Evolutionary conservation across 1,140 invertebrate species (phyloP), one percentile per base, ranked within the genome.

Genomic region (Prorops nasuta): DNA sequence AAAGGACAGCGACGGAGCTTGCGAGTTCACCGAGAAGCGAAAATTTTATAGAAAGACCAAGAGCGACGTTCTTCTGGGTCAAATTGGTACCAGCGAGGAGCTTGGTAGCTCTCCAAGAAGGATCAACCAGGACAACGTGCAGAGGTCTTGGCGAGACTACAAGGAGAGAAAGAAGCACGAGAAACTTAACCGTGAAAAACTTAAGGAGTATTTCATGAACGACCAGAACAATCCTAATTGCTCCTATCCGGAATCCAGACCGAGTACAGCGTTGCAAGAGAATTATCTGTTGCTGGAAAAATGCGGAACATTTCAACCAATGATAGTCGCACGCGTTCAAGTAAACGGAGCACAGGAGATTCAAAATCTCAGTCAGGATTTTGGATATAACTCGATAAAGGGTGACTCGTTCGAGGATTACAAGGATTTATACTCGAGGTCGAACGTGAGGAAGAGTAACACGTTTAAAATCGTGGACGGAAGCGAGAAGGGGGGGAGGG

Each of bases 391-490:
- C 36, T 66, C 66, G 3, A 72, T 71, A 6, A 56, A 53, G 0
- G 72, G 67, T 16, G 54, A 38, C 2, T 22, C 44, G 3, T 44
- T 51, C 22, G 57, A 58, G 10, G 48, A 63, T 24, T 60, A 58
- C 16, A 57, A 46, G 6, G 61, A 64, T 0, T 21, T 64, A 9
- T 62, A 50, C 12, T 28, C 41, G 2, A 62, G 62, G 15, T 67
- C 71, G 2, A 71, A 66, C 17, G 70, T 76, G 8, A 76, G 74
- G 49, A 75, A 74, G 22, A 75, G 66, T 20, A 63, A 69, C 34
- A 75, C 69, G 1, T 75, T 74, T 17, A 71, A 68, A 31, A 57
- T 74, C 21, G 56, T 75, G 2, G 67, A 74, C 19, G 71, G 69
- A 1, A 65, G 62, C 17, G 69, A 69, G 14, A 21, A 51, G 6